Evolutionary conservation across 1,140 invertebrate genomes (phyloP).

Genomic region (Cydia amplana): DNA sequence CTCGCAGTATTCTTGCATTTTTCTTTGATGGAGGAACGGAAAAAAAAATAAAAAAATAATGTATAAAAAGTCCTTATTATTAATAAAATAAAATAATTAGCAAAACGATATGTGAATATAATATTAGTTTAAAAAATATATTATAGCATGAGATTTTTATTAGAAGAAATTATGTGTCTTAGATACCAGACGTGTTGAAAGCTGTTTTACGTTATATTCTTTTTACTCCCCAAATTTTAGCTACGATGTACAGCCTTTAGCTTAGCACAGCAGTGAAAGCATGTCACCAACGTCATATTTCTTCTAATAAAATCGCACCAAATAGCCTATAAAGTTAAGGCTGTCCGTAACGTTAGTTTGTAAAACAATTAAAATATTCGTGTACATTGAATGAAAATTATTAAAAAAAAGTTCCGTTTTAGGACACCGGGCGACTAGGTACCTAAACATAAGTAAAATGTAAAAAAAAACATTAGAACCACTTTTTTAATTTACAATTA

Average conservation of each 20-base stretch:
- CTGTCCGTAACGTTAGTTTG: constrained; percentile 25
- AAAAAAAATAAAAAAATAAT: constrained; percentile 30
- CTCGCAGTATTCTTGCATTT: constrained; percentile 13
- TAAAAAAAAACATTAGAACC: too few species aligned
- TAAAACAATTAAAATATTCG: constrained; percentile 23
- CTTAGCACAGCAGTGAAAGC: not conserved
- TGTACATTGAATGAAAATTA: constrained; percentile 28
- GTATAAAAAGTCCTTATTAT: constrained; percentile 31
- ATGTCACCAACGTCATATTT: not conserved
- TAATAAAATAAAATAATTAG: constrained; percentile 31
- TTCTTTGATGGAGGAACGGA: not conserved
- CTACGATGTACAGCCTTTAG: not conserved
- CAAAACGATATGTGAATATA: constrained; percentile 31
- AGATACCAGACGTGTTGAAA: not conserved
- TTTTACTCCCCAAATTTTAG: not conserved
- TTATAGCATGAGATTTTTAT: constrained; percentile 4
- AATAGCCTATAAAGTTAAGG: constrained; percentile 25
- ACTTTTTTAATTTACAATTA: not conserved
- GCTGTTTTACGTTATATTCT: not conserved
- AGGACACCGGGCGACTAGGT: constrained; percentile 5
- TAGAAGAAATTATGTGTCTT: not conserved
- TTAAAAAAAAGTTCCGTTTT: constrained; percentile 20
- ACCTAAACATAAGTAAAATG: not conserved
- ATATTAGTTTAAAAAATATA: constrained; percentile 31
- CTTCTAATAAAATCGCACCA: constrained; percentile 3